These are phyloP conservation scores for Chymomyza amoena DNA, from an alignment of 2,888 invertebrate genomes.

Conservation along the genomic window DNA sequence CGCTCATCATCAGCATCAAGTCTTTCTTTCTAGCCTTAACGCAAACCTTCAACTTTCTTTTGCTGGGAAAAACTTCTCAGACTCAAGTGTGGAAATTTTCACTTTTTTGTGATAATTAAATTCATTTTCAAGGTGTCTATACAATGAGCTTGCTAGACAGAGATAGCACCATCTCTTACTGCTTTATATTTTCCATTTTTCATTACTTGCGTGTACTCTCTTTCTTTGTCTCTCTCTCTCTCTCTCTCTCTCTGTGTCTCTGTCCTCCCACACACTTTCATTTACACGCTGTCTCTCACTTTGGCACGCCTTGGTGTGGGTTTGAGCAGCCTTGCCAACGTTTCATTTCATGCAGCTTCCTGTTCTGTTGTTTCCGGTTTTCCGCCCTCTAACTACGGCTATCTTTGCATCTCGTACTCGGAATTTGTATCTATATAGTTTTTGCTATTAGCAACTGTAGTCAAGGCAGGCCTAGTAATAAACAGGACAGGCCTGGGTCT, in stretches of 20 bases:
- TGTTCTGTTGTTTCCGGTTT: constrained; percentile 68
- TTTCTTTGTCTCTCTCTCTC: constrained; percentile 31
- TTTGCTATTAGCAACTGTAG: constrained; percentile 55
- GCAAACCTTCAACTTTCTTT: constrained; percentile 1
- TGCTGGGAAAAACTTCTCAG: constrained; percentile 61
- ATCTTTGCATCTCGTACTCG: constrained; percentile 39
- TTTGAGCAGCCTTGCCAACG: constrained; percentile 33
- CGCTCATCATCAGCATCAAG: constrained; percentile 49
- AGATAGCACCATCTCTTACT: background rate
- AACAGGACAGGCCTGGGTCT: constrained; percentile 32
- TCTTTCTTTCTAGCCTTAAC: background rate
- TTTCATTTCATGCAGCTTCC: constrained; percentile 70
- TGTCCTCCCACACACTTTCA: background rate
- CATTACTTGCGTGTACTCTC: constrained; percentile 33
- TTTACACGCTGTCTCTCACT: background rate
- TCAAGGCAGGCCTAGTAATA: constrained; percentile 34
- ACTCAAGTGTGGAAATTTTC: constrained; percentile 74
- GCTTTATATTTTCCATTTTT: constrained; percentile 41
- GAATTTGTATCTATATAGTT: constrained; percentile 39
- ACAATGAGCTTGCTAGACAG: constrained; percentile 18
- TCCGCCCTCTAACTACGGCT: constrained; percentile 10
- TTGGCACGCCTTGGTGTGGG: background rate
- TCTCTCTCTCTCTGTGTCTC: background rate
- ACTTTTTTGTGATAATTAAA: constrained; percentile 75
- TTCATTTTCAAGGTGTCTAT: constrained; percentile 64